These are phyloP conservation scores for Tympanuchus pallidicinctus DNA, from an alignment of 2,113 vertebrate species.

Conservation along the genomic window DNA sequence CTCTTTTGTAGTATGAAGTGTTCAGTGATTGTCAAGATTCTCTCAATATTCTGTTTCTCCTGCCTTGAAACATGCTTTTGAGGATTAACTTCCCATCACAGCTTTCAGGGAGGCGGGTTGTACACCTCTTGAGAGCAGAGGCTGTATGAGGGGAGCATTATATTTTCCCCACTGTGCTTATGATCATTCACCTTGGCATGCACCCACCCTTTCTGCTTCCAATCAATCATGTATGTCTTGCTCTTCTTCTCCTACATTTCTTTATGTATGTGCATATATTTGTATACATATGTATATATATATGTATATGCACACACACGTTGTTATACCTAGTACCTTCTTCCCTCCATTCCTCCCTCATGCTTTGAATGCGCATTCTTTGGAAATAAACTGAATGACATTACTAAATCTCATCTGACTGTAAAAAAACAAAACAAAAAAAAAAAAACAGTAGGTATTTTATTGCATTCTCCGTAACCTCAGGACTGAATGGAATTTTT, in stretches of 20 bases:
- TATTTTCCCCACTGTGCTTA: background rate
- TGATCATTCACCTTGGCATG: background rate
- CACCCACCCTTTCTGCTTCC: background rate
- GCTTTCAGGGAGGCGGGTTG: background rate
- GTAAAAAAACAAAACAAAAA: background rate
- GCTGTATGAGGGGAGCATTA: background rate
- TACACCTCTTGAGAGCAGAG: background rate
- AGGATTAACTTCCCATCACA: background rate
- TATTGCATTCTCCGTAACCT: slow-evolving; percentile 25
- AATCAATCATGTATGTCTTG: background rate
- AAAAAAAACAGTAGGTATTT: background rate
- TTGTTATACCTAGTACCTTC: background rate
- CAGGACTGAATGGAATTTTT: slow-evolving; percentile 6
- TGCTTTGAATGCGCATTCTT: background rate
- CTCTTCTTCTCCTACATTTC: background rate
- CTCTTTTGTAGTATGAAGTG: background rate
- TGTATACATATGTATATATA: background rate
- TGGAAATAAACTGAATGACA: background rate
- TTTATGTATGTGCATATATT: background rate
- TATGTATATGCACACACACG: background rate
- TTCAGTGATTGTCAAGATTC: background rate
- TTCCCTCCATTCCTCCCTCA: background rate
- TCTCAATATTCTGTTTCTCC: background rate
- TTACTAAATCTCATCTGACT: background rate
- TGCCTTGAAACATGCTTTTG: background rate